A percentile compares a stretch with the other conserved stretches of the same genome.
These are phyloP conservation scores for Pristis pectinata DNA, from an alignment of 2,797 vertebrate species.

Conservation along the genomic window DNA sequence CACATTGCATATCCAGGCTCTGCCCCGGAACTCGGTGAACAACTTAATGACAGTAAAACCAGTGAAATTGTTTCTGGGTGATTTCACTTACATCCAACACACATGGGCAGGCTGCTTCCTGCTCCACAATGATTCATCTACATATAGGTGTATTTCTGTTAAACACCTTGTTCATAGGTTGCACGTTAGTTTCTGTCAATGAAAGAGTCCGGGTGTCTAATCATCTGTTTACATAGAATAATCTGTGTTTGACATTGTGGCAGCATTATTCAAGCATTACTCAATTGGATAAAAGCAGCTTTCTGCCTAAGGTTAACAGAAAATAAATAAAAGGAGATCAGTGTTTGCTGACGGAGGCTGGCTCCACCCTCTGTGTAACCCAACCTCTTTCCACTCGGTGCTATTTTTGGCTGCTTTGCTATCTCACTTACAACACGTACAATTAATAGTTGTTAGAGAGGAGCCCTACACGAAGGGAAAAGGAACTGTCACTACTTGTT, in stretches of 20 bases:
- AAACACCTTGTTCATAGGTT: neutral
- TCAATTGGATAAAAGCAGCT: neutral
- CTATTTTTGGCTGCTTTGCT: slow-evolving; percentile 31
- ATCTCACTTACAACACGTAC: slow-evolving; percentile 1
- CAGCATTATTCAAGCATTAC: neutral
- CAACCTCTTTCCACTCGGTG: slow-evolving; percentile 45
- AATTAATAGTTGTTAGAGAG: slow-evolving; percentile 22
- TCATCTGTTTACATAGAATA: neutral
- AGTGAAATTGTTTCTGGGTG: neutral
- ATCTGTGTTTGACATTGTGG: neutral
- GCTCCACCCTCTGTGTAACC: slow-evolving; percentile 42
- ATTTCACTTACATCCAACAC: neutral
- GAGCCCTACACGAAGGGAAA: neutral
- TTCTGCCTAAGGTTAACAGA: neutral
- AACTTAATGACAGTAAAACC: neutral
- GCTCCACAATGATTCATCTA: neutral
- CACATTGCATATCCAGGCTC: neutral
- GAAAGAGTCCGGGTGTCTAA: neutral
- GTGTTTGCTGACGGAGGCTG: slow-evolving; percentile 11
- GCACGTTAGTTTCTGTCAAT: neutral
- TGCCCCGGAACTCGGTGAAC: neutral
- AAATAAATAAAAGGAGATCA: slow-evolving; percentile 29
- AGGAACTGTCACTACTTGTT: neutral
- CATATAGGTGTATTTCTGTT: neutral
- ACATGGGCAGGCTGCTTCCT: too few relatives aligned